These are phyloP conservation scores for Calameuta filiformis DNA, from an alignment of 2,888 invertebrate genomes.

Conservation along the genomic window DNA sequence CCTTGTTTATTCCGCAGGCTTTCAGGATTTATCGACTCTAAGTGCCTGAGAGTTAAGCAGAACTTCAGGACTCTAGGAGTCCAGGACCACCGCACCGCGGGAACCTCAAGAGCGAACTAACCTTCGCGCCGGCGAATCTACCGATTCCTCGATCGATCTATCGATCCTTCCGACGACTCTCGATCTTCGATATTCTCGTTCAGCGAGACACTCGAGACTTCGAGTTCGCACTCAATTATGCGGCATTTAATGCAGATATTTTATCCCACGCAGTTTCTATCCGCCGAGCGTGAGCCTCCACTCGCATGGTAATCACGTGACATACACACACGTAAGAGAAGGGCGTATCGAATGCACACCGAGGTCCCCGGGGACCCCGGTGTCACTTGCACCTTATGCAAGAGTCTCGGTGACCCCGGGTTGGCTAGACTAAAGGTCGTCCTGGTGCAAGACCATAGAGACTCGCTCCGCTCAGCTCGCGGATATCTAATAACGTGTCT, in stretches of 20 bases:
- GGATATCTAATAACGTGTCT: no score
- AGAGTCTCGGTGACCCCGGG: constrained; percentile 19
- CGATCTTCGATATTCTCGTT: no score
- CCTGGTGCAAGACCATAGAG: no score
- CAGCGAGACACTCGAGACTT: no score
- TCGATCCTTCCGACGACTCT: no score
- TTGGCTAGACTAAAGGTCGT: constrained; percentile 36
- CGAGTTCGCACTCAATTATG: constrained; percentile 35
- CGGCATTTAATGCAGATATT: constrained; percentile 43
- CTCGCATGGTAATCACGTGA: constrained; percentile 41
- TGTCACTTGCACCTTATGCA: constrained; percentile 43
- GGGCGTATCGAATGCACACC: constrained; percentile 26
- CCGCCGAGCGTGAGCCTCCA: constrained; percentile 30
- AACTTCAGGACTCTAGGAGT: no score
- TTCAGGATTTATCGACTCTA: background rate
- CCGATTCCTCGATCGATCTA: no score
- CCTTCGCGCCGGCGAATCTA: no score
- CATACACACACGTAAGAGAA: constrained; percentile 35
- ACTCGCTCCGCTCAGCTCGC: no score
- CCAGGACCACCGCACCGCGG: no score
- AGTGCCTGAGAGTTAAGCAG: no score
- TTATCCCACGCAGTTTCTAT: constrained; percentile 40
- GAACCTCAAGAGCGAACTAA: no score
- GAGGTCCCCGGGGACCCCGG: constrained; percentile 15
- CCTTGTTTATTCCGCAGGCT: background rate